Conservation (phyloP, 2,113 vertebrate genomes). For the Barnardius zonarius region DNA sequence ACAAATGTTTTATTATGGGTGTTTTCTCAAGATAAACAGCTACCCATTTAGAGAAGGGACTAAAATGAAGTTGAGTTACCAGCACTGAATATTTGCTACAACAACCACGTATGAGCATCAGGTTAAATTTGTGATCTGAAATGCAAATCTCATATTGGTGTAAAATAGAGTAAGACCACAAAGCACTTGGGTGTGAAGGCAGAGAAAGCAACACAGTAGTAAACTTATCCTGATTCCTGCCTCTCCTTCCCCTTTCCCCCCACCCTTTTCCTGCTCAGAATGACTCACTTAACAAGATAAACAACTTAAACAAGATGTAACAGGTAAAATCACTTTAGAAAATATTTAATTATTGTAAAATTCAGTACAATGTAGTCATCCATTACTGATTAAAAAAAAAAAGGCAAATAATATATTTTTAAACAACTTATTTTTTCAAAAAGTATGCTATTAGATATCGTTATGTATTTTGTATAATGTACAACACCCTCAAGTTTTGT, state of each 20-base stretch:
- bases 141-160: not conserved
- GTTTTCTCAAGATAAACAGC: not conserved
- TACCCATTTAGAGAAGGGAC: not conserved
- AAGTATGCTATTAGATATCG: not conserved
- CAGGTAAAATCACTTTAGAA: not conserved
- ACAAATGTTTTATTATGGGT: not conserved
- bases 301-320: not conserved
- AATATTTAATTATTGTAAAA: not conserved
- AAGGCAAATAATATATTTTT: not conserved
- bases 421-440: not conserved
- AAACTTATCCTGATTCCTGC: not conserved
- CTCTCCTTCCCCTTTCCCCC: accelerated
- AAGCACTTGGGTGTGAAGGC: not conserved
- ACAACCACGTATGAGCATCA: not conserved
- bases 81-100: not conserved
- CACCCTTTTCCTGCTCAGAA: not conserved
- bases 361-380: not conserved
- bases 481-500: not conserved
- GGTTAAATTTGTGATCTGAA: not conserved
- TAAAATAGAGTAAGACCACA: not conserved
- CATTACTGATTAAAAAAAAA: not conserved
- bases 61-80: not conserved
- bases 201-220: not conserved
- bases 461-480: not conserved
- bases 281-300: not conserved